These are phyloP conservation scores for Sebastes elongatus DNA, from an alignment of 2,797 vertebrate genomes.

Conservation along the genomic window DNA sequence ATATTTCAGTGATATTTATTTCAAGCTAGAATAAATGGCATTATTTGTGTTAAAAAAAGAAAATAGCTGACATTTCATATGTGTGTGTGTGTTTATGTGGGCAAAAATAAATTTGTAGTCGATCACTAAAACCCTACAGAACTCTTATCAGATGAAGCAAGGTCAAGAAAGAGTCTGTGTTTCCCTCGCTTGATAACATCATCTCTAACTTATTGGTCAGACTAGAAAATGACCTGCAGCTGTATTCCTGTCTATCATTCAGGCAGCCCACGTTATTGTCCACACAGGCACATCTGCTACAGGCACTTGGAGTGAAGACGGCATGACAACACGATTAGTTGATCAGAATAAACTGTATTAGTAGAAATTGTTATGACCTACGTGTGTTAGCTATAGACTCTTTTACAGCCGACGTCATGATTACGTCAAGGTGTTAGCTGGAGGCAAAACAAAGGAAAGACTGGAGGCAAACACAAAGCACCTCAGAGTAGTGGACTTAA, in stretches of 20 bases:
- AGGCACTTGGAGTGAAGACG: neutral
- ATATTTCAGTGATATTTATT: conserved; percentile 29
- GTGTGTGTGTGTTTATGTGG: neutral
- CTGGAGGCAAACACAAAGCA: no score
- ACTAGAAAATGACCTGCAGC: neutral
- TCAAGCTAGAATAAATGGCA: conserved; percentile 4
- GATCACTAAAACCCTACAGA: neutral
- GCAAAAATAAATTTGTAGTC: neutral
- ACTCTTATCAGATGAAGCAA: neutral
- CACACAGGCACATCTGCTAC: neutral
- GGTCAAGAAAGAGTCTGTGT: neutral
- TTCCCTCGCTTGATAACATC: neutral
- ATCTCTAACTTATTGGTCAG: neutral
- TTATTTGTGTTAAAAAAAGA: neutral
- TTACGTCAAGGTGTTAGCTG: no score
- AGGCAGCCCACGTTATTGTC: neutral
- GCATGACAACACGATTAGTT: neutral
- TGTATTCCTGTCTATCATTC: neutral
- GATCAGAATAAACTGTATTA: neutral
- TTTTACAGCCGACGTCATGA: no score
- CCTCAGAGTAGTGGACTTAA: no score
- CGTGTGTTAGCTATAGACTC: neutral
- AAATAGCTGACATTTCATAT: neutral
- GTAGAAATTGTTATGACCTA: neutral
- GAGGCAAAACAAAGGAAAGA: no score